Evolutionary conservation across 2,113 vertebrate genomes (phyloP).

Genomic region (Spermophilus dauricus): DNA sequence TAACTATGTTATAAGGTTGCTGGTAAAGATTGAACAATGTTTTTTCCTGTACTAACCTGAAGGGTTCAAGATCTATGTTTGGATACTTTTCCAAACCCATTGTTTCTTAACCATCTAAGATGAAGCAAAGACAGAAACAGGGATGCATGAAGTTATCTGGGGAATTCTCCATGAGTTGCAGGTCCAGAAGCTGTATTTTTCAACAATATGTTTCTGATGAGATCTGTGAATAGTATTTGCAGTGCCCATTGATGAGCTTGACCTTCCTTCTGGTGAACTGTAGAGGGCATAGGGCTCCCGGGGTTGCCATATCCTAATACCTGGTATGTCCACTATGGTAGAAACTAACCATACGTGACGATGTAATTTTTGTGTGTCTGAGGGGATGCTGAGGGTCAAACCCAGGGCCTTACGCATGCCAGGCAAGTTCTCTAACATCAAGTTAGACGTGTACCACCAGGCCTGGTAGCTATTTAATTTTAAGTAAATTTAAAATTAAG

Average conservation of each 20-base stretch:
- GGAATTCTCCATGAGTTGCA: background rate
- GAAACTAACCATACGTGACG: background rate
- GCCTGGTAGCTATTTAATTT: background rate
- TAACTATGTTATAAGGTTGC: background rate
- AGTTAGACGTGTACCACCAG: too few species aligned
- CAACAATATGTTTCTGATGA: background rate
- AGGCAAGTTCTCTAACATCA: too few species aligned
- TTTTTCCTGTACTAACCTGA: background rate
- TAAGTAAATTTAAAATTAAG: constrained; percentile 39
- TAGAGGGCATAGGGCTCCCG: too few species aligned
- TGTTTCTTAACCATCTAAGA: background rate
- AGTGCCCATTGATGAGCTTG: background rate
- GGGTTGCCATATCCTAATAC: background rate
- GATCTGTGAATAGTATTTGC: background rate
- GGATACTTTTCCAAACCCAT: background rate
- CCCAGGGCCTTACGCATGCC: too few species aligned
- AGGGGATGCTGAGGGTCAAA: too few species aligned
- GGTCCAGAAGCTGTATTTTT: background rate
- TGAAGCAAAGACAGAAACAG: background rate
- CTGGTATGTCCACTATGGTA: background rate
- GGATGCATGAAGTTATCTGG: background rate
- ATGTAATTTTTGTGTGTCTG: background rate
- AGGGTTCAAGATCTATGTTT: background rate
- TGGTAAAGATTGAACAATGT: background rate
- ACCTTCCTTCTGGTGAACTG: background rate